These are phyloP conservation scores for Verasper variegatus DNA, from an alignment of 2,113 vertebrate species.

Conservation along the genomic window DNA sequence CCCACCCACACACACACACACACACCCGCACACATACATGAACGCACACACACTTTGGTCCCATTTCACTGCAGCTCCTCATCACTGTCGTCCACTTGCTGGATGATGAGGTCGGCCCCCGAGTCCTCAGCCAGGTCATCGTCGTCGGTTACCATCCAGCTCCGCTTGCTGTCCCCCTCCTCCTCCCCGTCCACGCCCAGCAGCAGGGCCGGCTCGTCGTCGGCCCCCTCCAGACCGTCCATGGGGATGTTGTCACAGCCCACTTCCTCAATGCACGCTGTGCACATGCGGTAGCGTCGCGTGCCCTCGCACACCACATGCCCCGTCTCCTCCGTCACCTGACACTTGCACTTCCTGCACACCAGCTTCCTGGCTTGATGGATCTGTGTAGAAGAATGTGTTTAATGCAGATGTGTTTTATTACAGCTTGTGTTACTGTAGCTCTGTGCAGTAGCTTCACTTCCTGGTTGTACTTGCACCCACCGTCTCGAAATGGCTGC, in stretches of 20 bases:
- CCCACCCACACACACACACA: too few relatives aligned
- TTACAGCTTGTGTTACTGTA: neutral
- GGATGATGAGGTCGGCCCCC: conserved; percentile 92
- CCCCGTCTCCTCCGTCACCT: conserved; percentile 92
- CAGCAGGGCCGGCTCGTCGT: conserved; percentile 78
- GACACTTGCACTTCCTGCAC: conserved; percentile 95
- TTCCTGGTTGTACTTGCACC: conserved; percentile 37
- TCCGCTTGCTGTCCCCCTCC: conserved; percentile 86
- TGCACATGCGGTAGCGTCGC: conserved; percentile 92
- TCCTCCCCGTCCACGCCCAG: conserved; percentile 88
- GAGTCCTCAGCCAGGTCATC: conserved; percentile 94
- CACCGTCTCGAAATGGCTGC: conserved; percentile 97
- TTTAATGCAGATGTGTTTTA: neutral
- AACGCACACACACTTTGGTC: conserved; percentile 46
- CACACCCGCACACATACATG: conserved; percentile 10
- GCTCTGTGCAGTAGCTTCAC: neutral
- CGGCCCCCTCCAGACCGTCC: conserved; percentile 83
- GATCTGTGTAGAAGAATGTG: conserved; percentile 82
- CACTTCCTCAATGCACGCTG: conserved; percentile 90
- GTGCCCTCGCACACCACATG: conserved; percentile 96
- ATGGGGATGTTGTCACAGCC: conserved; percentile 89
- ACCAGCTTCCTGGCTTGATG: conserved; percentile 97
- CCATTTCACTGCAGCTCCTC: conserved; percentile 87
- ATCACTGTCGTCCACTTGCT: conserved; percentile 95
- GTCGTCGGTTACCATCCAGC: conserved; percentile 84